Evolutionary conservation across 64 coral and sea anemone genomes (phyloP).

Genomic region (Platygyra sinensis): DNA sequence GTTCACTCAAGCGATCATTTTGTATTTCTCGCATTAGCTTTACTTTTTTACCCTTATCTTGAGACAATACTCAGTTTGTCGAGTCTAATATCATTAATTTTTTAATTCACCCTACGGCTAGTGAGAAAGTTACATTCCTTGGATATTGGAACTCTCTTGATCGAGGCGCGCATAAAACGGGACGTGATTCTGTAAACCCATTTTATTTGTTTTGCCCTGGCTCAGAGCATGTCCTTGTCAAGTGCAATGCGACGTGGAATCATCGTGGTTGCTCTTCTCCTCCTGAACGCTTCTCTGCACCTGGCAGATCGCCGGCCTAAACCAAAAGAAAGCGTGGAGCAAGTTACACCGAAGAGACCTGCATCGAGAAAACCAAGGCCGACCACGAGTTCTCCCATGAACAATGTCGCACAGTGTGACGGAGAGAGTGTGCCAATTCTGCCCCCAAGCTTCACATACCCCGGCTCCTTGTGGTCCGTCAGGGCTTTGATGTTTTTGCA

Average conservation of each 20-base stretch:
- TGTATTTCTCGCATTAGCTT: not conserved
- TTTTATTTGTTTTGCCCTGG: constrained; percentile 9
- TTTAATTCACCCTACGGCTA: constrained; percentile 8
- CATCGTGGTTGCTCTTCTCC: not conserved
- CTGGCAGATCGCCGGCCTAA: not conserved
- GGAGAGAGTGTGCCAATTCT: not conserved
- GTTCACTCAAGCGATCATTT: not conserved
- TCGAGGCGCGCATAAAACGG: constrained; percentile 16
- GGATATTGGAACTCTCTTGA: constrained; percentile 15
- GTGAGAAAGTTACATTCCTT: constrained; percentile 19
- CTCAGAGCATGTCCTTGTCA: not conserved
- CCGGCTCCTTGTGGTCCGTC: not conserved
- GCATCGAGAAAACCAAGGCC: not conserved
- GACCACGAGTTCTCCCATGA: not conserved
- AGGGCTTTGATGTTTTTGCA: constrained; percentile 22
- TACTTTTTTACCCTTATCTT: not conserved
- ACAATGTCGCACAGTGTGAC: not conserved
- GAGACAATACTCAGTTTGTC: not conserved
- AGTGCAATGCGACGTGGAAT: not conserved
- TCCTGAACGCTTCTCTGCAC: not conserved
- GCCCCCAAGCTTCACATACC: not conserved
- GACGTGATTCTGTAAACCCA: not conserved
- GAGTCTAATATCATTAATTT: constrained; percentile 28
- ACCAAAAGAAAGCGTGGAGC: not conserved
- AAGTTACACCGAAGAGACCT: not conserved